Conservation (phyloP, 2,113 vertebrate species). For the Mustela lutreola region DNA sequence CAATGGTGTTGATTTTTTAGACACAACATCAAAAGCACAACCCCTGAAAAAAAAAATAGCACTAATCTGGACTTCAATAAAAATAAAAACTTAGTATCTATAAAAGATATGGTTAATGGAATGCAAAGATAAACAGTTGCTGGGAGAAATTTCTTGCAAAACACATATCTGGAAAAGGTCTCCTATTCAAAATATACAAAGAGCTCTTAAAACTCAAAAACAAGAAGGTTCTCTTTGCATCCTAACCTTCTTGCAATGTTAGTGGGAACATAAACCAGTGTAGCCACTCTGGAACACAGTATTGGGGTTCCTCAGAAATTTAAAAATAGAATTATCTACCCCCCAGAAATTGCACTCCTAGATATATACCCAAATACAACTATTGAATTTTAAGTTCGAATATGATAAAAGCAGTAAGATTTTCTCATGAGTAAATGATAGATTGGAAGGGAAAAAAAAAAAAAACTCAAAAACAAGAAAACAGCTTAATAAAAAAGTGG, state of each 20-base stretch:
- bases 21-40: neutral
- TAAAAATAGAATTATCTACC: too few species aligned
- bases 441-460: too few species aligned
- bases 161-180: neutral
- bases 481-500: neutral
- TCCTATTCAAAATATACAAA: neutral
- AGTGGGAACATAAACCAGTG: too few species aligned
- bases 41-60: neutral
- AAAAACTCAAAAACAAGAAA: neutral
- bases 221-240: neutral
- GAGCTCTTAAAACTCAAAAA: neutral
- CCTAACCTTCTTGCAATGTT: too few species aligned
- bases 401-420: too few species aligned
- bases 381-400: too few species aligned
- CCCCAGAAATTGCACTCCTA: too few species aligned
- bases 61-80: neutral
- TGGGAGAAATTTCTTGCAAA: neutral
- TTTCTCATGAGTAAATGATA: too few species aligned
- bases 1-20: neutral
- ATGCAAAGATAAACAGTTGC: neutral
- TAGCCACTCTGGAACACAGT: too few species aligned
- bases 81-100: neutral
- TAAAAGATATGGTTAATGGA: neutral
- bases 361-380: too few species aligned
- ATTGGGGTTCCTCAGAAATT: too few species aligned